Percentiles rank a stretch among this genome's conserved stretches.
Conservation (phyloP, 2,113 vertebrate genomes). For the Takifugu bimaculatus region DNA sequence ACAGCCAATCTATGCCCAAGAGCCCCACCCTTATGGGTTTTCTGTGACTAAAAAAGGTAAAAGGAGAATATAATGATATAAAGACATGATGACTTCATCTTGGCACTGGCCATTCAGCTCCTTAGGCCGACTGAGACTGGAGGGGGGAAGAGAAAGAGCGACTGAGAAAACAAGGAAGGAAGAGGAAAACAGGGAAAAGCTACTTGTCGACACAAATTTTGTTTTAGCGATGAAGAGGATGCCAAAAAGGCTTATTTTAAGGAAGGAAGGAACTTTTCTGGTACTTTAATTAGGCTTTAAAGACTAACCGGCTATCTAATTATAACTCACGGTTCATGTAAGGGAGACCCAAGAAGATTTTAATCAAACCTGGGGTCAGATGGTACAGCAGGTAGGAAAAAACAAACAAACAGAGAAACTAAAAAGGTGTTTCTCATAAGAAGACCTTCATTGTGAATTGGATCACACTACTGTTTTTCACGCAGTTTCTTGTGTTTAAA, state of each 20-base stretch:
- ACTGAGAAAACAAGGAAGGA: conserved; percentile 45
- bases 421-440: too few species aligned
- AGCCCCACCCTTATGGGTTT: conserved; percentile 63
- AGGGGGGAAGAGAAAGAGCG: conserved; percentile 33
- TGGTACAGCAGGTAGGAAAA: too few species aligned
- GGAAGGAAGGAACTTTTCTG: not conserved
- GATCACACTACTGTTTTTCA: too few species aligned
- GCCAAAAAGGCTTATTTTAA: conserved; percentile 1
- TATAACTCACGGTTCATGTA: too few species aligned
- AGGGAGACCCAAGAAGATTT: too few species aligned
- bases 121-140: conserved; percentile 32
- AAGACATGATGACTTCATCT: conserved; percentile 77
- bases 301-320: too few species aligned
- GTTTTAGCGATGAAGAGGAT: conserved; percentile 20
- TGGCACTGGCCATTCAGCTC: conserved; percentile 56
- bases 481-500: too few species aligned
- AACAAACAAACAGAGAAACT: too few species aligned
- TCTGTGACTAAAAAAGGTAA: conserved; percentile 81
- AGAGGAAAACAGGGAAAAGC: conserved; percentile 27
- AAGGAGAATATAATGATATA: conserved; percentile 76
- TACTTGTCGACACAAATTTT: conserved; percentile 30
- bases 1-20: conserved; percentile 50
- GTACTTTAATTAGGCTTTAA: not conserved
- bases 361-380: too few species aligned
- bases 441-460: too few species aligned